Base-by-base conservation (phyloP, 2,888 invertebrate species). In the Tetragonula carbonaria region DNA sequence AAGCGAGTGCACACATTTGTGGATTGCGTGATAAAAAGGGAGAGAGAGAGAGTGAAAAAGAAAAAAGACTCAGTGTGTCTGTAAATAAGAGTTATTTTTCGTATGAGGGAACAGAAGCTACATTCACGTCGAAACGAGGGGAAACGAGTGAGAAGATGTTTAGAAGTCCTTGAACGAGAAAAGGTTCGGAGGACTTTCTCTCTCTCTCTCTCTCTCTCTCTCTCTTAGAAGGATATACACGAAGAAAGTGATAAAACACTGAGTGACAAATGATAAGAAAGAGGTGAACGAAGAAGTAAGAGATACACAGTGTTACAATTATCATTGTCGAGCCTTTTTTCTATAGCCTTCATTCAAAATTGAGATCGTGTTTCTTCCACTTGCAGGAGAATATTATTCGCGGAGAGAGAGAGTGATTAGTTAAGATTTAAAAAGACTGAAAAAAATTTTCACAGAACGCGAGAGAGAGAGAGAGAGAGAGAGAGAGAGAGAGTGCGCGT, bases 31-130 rank as follows among this genome's bases (percentile, higher is more conserved):
- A 84, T 83, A 78, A 68, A 76, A 71, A 68, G 79, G 71, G 78
- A 83, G 89, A 86, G 79, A 78, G 80, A 82, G 77, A 85, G 79
- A 75, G 82, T 67, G 84, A 84, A 89, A 77, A 78, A 80, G 73
- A 85, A 80, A 77, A 80, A 72, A 71, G 45, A 81, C 83, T 72
- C 77, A 75, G 77, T 73, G 85, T 75, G 78, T 79, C 70, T 89
- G 89, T 89, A 89, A 87, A 89, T 90, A 90, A 89, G 91, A 90
- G 88, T 87, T 91, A 91, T 89, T 91, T 91, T 92, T 93, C 93
- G 93, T 92, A 93, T 93, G 94, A 93, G 90, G 92, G 88, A 91
- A 90, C 90, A 90, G 87, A 74, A 79, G 77, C 86, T 80, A 80
- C 86, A 85, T 83, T 85, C 28, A 80, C 78, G 84, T 77, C 78